These are phyloP conservation scores for Nycticebus coucang DNA, from an alignment of 2,113 vertebrate species.

Conservation along the genomic window DNA sequence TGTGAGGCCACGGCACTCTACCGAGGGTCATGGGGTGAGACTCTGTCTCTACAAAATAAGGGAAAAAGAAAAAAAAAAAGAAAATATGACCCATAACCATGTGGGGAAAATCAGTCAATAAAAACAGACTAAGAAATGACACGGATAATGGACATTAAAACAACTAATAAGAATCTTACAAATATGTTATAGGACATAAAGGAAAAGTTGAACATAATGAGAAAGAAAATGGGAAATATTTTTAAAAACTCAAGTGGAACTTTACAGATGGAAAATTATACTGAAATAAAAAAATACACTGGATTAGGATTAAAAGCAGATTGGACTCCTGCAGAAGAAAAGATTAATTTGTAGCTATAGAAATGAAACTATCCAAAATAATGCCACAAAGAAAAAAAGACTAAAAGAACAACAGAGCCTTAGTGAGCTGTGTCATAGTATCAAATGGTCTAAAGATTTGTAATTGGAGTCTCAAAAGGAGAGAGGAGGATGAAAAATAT, in stretches of 20 bases:
- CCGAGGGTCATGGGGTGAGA: too few species aligned
- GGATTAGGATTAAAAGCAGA: background rate
- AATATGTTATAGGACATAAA: background rate
- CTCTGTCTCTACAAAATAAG: too few species aligned
- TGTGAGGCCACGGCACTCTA: too few species aligned
- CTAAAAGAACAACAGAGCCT: too few species aligned
- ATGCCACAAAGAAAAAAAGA: too few species aligned
- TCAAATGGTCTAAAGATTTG: background rate
- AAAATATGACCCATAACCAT: background rate
- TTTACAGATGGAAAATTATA: background rate
- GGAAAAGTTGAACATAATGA: background rate
- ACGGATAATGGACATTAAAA: background rate
- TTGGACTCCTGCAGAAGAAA: background rate
- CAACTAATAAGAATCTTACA: background rate
- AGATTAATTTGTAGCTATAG: background rate
- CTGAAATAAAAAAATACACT: background rate
- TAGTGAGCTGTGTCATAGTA: background rate
- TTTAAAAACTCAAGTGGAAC: background rate
- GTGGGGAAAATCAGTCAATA: background rate
- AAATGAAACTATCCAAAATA: background rate
- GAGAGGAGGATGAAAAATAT: background rate
- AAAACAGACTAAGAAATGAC: background rate
- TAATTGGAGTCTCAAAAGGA: background rate
- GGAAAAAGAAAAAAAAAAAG: too few species aligned
- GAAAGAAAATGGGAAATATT: background rate